phyloP scores from a whole-genome alignment of 1,140 invertebrate species.

The Platyscapa corneri region DNA sequence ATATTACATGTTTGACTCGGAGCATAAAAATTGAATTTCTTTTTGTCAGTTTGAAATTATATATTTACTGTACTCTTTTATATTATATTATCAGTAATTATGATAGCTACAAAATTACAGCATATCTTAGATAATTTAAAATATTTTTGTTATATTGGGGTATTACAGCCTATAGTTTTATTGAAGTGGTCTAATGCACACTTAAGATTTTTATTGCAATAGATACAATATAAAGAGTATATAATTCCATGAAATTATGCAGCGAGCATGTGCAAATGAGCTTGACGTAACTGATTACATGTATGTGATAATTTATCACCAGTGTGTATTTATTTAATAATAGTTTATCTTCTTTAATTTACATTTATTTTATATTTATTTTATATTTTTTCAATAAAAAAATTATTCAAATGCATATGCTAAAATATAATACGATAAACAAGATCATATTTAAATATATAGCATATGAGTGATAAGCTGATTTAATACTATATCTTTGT shows the following conservation, averaged over 20 bases:
- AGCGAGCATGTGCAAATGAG: background rate
- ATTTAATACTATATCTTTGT: too few relatives aligned
- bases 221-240: background rate
- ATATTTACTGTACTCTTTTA: background rate
- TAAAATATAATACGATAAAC: too few relatives aligned
- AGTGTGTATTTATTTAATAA: background rate
- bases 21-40: background rate
- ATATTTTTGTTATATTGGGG: background rate
- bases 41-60: background rate
- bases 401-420: too few relatives aligned
- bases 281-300: constrained; percentile 3
- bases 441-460: too few relatives aligned
- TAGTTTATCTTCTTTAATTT: background rate
- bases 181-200: background rate
- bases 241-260: constrained; percentile 25
- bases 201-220: background rate
- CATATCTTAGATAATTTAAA: background rate
- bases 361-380: too few relatives aligned
- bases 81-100: too few relatives aligned
- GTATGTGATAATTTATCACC: background rate
- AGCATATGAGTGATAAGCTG: too few relatives aligned
- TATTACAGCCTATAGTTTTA: background rate
- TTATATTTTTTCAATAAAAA: too few relatives aligned
- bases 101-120: background rate
- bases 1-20: background rate